Base-by-base conservation (phyloP, 2,113 vertebrate species). In the Chaetodon auriga region DNA sequence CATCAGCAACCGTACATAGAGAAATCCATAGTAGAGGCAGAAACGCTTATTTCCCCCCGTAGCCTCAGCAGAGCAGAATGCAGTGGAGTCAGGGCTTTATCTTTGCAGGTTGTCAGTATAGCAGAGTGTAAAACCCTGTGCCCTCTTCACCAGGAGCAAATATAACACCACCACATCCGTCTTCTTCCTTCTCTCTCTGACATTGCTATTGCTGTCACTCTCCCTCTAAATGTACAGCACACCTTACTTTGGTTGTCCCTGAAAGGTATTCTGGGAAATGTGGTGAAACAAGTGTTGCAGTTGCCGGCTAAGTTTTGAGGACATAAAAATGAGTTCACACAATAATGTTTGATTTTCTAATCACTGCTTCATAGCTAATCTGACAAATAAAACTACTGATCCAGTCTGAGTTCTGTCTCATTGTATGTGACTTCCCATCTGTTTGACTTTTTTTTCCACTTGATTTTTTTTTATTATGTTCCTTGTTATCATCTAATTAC, bases 381-480 rank as follows among this genome's bases (percentile, higher is more conserved):
- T 64, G 68, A 13, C 54, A 78, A 61, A 80, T 79, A 69, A 64
- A 80, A 69, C 12, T 9, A 25, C 75, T 18, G 60, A 64, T 75
- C 55, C 35, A 25, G 23, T 54, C 36, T 7, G 23, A 53, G 61
- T 69, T 86, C 49, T 9, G 46, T 71, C 23, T 25, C 8, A 0
- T 66, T 61, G 55, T 19, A 30, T 55, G 51, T 49, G 45, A 41
- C 73, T 73, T 75, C 49, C 74, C 51, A 82, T 78, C 64, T 81
- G 76, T 64, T 80, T 80, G 45, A 11, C 48, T 68, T 75, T 11
- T 53, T 13, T 49, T 9, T 12, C 43, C 0, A 8, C 13, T 15
- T 48, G 1, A 2, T 53, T 53, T 53, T 11, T 57, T 0, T 36
- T 13, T 30, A 16, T 46, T 1, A 30, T 12, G 14, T 43, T 68